Evolutionary conservation across 1,140 invertebrate species (phyloP).

Genomic region (Lethrus apterus): DNA sequence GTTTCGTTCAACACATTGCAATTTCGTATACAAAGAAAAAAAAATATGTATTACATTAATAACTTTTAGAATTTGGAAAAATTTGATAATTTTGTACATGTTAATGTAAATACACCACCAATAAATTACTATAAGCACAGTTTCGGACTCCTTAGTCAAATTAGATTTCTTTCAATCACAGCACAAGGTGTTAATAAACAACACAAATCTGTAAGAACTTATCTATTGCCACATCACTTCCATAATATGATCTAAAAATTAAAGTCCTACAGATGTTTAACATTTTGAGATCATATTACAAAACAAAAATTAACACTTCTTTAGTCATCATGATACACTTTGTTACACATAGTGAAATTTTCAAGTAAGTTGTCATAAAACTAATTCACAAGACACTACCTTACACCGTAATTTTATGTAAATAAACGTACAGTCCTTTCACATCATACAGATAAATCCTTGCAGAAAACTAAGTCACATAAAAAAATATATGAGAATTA

Average conservation of each 20-base stretch:
- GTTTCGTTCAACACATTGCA: too few species aligned
- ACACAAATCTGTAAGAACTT: conserved; percentile 11
- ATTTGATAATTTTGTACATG: too few species aligned
- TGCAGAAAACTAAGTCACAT: conserved; percentile 4
- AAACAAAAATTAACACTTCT: conserved; percentile 1
- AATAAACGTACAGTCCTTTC: conserved; percentile 18
- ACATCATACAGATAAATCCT: conserved; percentile 12
- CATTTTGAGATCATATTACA: conserved; percentile 4
- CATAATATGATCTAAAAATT: conserved; percentile 6
- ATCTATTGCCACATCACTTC: conserved; percentile 13
- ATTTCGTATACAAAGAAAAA: too few species aligned
- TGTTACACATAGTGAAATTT: not conserved
- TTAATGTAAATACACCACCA: too few species aligned
- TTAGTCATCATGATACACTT: conserved; percentile 3
- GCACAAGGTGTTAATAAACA: conserved; percentile 8
- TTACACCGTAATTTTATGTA: conserved; percentile 14
- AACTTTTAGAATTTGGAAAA: too few species aligned
- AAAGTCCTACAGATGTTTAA: not conserved
- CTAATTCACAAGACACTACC: conserved; percentile 14
- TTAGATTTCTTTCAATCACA: conserved; percentile 5
- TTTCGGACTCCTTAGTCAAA: too few species aligned
- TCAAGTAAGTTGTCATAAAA: conserved; percentile 3
- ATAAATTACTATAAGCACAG: too few species aligned
- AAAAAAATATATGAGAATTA: conserved; percentile 10
- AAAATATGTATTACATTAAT: too few species aligned